Evolutionary conservation across 2,797 vertebrate species (phyloP).

Genomic region (Phataginus tricuspis): DNA sequence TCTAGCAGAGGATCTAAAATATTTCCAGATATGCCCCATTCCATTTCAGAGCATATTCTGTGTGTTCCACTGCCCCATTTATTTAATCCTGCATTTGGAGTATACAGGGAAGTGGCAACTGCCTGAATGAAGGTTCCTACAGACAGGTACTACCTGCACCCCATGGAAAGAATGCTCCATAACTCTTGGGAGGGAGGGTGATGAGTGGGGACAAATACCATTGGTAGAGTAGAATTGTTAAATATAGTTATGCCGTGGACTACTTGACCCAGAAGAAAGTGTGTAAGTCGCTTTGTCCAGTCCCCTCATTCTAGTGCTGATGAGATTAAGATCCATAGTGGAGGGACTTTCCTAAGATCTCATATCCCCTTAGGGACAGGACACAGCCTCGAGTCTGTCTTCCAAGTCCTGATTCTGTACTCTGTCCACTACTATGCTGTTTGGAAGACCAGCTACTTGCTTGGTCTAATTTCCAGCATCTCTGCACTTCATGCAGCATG

Average conservation of each 20-base stretch:
- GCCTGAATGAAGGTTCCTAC: neutral
- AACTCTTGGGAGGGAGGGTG: neutral
- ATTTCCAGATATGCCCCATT: neutral
- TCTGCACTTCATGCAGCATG: neutral
- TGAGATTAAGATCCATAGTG: neutral
- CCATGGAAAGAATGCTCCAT: accelerated
- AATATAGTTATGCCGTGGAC: neutral
- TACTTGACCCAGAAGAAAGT: neutral
- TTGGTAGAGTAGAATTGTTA: neutral
- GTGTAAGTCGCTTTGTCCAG: neutral
- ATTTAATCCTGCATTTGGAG: neutral
- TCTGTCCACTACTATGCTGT: too few species aligned
- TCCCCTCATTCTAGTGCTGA: neutral
- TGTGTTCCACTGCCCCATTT: accelerated
- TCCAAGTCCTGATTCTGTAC: neutral
- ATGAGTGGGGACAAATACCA: neutral
- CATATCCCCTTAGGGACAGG: neutral
- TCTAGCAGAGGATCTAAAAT: neutral
- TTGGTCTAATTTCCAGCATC: neutral
- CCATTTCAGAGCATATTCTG: neutral
- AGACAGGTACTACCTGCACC: accelerated
- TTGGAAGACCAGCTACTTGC: neutral
- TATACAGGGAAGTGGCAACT: neutral
- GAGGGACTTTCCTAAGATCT: neutral
- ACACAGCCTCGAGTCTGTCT: neutral